Evolutionary conservation across 30 jellyfish, hydroid and myxozoan species (phyloP).

Genomic region (Hydra vulgaris): DNA sequence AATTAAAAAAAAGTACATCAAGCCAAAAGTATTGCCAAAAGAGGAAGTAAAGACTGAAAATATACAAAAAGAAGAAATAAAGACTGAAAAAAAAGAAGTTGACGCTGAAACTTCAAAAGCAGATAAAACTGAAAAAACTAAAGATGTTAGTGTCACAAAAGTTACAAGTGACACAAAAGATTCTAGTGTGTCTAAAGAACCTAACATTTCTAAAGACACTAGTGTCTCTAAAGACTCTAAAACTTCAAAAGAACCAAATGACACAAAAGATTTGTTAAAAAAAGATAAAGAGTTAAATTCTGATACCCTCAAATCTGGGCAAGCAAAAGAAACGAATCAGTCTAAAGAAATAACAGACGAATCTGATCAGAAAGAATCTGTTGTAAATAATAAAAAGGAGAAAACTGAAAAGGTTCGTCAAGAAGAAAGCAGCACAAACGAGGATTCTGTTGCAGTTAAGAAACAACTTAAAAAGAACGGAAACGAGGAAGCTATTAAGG

Average conservation of each 20-base stretch:
- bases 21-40: not conserved
- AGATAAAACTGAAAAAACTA: not conserved
- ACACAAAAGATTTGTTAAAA: no score
- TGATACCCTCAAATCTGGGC: conserved; percentile 2
- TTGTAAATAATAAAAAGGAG: not conserved
- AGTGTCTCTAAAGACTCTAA: no score
- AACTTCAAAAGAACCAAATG: no score
- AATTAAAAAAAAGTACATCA: conserved; percentile 19
- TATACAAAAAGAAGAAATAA: no score
- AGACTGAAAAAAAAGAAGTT: no score
- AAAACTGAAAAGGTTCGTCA: conserved; percentile 2
- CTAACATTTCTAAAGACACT: no score
- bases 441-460: conserved; percentile 20
- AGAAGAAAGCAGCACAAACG: not conserved
- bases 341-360: not conserved
- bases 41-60: not conserved
- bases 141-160: no score
- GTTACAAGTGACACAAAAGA: no score
- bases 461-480: not conserved
- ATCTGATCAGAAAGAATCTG: conserved; percentile 3
- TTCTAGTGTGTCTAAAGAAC: no score
- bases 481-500: not conserved
- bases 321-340: not conserved
- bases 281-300: not conserved
- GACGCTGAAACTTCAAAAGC: not conserved